phyloP scores from a whole-genome alignment of 2,113 vertebrate genomes.

The Accipiter cooperii region DNA sequence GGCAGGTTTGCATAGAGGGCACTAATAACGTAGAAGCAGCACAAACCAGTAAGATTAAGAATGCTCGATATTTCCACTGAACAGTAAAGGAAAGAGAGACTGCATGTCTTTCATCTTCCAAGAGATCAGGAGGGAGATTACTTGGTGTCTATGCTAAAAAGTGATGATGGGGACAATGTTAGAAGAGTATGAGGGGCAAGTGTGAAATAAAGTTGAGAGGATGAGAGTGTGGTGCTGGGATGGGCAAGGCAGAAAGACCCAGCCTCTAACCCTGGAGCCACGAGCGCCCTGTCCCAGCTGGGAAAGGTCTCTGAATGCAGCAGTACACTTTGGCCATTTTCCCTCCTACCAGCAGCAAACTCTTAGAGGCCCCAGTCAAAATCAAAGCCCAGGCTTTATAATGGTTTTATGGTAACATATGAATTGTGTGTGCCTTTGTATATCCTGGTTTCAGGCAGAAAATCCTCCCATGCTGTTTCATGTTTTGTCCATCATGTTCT shows the following conservation, averaged over 20 bases:
- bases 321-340: rapidly evolving
- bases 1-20: not conserved
- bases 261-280: not conserved
- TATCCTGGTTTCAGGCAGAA: not conserved
- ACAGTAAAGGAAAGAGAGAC: not conserved
- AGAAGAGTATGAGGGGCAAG: not conserved
- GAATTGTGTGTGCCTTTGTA: not conserved
- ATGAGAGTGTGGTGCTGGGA: not conserved
- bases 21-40: not conserved
- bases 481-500: not conserved
- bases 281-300: rapidly evolving
- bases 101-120: not conserved
- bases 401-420: not conserved
- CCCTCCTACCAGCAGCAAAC: not conserved
- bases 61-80: not conserved
- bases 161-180: not conserved
- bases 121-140: not conserved
- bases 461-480: not conserved
- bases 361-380: not conserved
- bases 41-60: not conserved
- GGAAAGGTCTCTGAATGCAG: not conserved
- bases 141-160: not conserved
- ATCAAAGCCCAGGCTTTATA: not conserved
- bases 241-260: not conserved
- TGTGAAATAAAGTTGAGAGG: not conserved